Base-by-base conservation (phyloP, 2,797 vertebrate genomes). In the Acanthurus lineatus region DNA sequence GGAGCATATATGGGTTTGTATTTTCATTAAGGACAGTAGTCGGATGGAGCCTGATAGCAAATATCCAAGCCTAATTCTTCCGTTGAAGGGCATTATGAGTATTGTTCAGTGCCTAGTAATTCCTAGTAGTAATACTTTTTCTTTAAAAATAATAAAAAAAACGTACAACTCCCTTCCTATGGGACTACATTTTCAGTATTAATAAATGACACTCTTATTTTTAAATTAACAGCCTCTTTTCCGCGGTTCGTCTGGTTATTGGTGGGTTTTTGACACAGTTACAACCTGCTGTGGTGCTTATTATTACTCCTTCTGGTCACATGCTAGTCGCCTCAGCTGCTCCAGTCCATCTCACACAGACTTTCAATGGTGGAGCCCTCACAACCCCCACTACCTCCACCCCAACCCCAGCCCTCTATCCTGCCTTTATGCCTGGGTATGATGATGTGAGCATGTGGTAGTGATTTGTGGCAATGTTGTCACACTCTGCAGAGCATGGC, bases 301-400 rank as follows among this genome's bases (percentile, higher is more conserved):
- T 91, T 87, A 85, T 89, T 86, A 84, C 61, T 57, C 44, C 47
- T 57, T 80, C 82, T 76, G n/a, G 79, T 89, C 86, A 86, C 79
- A 88, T 89, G 78, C 86, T 83, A 86, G 81, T 89, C 82, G 73
- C 82, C 88, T 91, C 94, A 95, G 94, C 95, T 95, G 94, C 90
- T 93, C 67, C 74, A 75, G 73, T 94, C 92, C 65, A 82, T 95
- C 92, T 72, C 58, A 44, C 47, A 66, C 79, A 88, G 72, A 63
- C 70, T 69, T 80, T 89, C 67, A 73, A 9, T 79, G 88, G 51
- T 81, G 49, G 42, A 80, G 8, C 58, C 66, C 83, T 42, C 73
- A 47, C 73, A 20, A 6, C 61, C 32, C 42, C 20, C 25, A 53
- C 69, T 25, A 40, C 54, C 35, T 20, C 74, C 40, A 77, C 63